These are phyloP conservation scores for Miltochrista miniata DNA, from an alignment of 2,888 invertebrate genomes.

Conservation along the genomic window DNA sequence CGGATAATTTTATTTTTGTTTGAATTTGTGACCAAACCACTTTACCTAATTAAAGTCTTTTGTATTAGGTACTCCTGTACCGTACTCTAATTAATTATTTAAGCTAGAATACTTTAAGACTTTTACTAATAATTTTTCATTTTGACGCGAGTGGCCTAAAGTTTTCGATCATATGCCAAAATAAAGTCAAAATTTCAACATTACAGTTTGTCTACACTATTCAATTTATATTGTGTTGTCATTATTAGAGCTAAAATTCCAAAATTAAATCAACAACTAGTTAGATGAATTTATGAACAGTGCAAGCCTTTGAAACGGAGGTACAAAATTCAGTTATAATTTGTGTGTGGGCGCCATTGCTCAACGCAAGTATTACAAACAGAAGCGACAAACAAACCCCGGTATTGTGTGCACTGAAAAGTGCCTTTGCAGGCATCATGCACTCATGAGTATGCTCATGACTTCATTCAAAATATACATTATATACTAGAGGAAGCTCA, in stretches of 20 bases:
- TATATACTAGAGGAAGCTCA: too few species aligned
- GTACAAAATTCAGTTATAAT: constrained; percentile 67
- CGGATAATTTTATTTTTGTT: too few species aligned
- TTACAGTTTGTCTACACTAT: too few species aligned
- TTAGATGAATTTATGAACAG: constrained; percentile 37
- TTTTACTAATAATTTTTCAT: too few species aligned
- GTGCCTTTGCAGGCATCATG: constrained; percentile 40
- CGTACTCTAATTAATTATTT: too few species aligned
- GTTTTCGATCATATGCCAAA: too few species aligned
- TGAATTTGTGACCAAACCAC: too few species aligned
- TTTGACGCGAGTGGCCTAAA: too few species aligned
- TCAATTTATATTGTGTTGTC: neutral
- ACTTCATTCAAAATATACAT: constrained; percentile 20
- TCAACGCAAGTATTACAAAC: constrained; percentile 53
- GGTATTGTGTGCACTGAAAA: constrained; percentile 55
- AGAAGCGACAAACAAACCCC: constrained; percentile 62
- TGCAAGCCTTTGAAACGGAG: constrained; percentile 45
- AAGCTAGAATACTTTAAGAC: too few species aligned
- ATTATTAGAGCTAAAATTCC: constrained; percentile 30
- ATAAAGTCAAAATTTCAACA: too few species aligned
- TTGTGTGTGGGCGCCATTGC: constrained; percentile 54
- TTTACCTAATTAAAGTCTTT: too few species aligned
- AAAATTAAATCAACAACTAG: constrained; percentile 37
- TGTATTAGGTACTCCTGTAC: too few species aligned
- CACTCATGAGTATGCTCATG: constrained; percentile 19